Conservation (phyloP, 2,888 invertebrate species). For the Volucella inflata region DNA sequence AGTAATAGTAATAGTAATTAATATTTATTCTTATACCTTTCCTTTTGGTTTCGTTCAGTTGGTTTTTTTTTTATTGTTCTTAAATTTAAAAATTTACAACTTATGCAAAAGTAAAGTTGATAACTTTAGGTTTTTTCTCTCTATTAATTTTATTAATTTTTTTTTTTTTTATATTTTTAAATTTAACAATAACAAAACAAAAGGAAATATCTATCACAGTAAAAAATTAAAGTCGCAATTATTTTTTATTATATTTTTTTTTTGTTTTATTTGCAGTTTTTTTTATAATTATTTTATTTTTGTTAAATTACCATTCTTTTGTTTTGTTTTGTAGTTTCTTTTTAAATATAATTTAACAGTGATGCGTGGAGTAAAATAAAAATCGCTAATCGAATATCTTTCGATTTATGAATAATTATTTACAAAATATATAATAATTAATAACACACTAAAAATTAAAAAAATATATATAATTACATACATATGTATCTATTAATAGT, state of each 20-base stretch:
- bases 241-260: slow-evolving; percentile 43
- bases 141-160: slow-evolving; percentile 33
- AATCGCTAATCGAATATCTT: slow-evolving; percentile 52
- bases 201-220: slow-evolving; percentile 82
- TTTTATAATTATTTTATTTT: slow-evolving; percentile 12
- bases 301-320: slow-evolving; percentile 48
- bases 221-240: slow-evolving; percentile 80
- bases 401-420: slow-evolving; percentile 59
- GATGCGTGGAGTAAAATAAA: slow-evolving; percentile 71
- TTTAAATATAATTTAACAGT: slow-evolving; percentile 69
- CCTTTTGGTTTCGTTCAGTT: slow-evolving; percentile 66
- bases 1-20: slow-evolving; percentile 50
- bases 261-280: slow-evolving; percentile 30
- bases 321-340: slow-evolving; percentile 11
- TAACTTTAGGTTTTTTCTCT: slow-evolving; percentile 11
- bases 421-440: slow-evolving; percentile 51
- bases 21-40: slow-evolving; percentile 63
- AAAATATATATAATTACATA: slow-evolving; percentile 33
- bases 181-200: slow-evolving; percentile 76
- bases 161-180: slow-evolving; percentile 31
- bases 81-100: slow-evolving; percentile 25
- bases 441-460: slow-evolving; percentile 38
- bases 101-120: slow-evolving; percentile 44
- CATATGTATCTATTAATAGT: slow-evolving; percentile 50
- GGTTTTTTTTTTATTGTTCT: slow-evolving; percentile 11